A percentile compares a stretch with the other conserved stretches of the same genome.
Evolutionary conservation across 2,888 invertebrate genomes (phyloP).

Genomic region (Lypha dubia): DNA sequence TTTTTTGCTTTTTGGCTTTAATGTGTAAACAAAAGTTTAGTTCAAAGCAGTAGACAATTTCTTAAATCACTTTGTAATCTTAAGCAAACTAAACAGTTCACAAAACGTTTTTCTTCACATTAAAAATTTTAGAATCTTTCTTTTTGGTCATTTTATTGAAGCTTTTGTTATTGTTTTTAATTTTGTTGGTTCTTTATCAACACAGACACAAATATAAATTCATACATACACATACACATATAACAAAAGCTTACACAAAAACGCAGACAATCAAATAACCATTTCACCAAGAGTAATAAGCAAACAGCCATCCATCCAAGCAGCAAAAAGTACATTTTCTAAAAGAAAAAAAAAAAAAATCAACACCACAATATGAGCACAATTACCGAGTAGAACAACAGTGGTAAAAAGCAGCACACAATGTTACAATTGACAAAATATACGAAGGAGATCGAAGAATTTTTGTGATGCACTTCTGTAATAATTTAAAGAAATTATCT

Average conservation of each 20-base stretch:
- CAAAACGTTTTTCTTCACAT: constrained; percentile 58
- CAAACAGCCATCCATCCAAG: constrained; percentile 38
- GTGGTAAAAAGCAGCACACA: constrained; percentile 38
- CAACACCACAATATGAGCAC: constrained; percentile 70
- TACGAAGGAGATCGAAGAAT: neutral
- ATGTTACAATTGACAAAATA: neutral
- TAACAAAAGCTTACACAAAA: neutral
- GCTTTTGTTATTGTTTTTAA: constrained; percentile 28
- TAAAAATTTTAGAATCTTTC: constrained; percentile 29
- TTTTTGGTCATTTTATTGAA: constrained; percentile 29
- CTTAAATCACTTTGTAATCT: constrained; percentile 54
- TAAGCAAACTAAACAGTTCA: constrained; percentile 51
- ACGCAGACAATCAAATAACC: neutral
- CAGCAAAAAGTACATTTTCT: constrained; percentile 47
- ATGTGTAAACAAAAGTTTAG: constrained; percentile 17
- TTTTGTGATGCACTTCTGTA: no score
- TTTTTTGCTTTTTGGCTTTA: no score
- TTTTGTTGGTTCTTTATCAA: constrained; percentile 43
- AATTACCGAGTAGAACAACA: constrained; percentile 68
- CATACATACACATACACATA: neutral
- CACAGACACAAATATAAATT: constrained; percentile 13
- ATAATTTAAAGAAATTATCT: no score
- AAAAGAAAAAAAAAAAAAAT: no score
- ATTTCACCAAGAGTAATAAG: constrained; percentile 34
- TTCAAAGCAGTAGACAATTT: constrained; percentile 9